phyloP scores from a whole-genome alignment of 2,888 invertebrate species.

The Oeneis ivallda region DNA sequence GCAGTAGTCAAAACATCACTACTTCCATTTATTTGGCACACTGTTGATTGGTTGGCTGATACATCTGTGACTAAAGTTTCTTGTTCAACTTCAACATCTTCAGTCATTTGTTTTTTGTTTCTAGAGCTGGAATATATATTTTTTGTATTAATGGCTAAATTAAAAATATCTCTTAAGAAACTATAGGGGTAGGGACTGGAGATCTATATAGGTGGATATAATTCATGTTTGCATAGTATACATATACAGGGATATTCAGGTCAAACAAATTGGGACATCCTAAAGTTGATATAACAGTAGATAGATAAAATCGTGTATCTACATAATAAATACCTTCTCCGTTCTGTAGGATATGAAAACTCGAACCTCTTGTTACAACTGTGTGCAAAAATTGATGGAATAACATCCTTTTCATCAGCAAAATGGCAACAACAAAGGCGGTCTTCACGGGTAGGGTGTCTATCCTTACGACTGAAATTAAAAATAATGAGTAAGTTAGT shows the following conservation, averaged over 20 bases:
- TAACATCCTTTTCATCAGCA: neutral
- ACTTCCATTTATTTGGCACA: no score
- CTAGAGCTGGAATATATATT: neutral
- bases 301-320: no score
- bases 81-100: neutral
- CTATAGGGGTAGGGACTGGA: no score
- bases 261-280: no score
- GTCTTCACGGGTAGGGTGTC: neutral
- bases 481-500: neutral
- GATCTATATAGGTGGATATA: no score
- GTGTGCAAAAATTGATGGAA: neutral
- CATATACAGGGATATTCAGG: no score
- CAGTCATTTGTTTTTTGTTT: neutral
- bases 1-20: neutral
- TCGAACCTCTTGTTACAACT: neutral
- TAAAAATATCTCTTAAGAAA: neutral
- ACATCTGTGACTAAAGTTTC: no score
- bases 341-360: no score
- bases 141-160: neutral
- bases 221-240: no score
- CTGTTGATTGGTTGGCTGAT: neutral
- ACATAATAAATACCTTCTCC: no score
- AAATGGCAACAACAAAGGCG: constrained; percentile 2
- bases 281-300: no score
- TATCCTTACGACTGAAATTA: constrained; percentile 3